Percentiles rank a stretch among this genome's conserved stretches.
These are phyloP conservation scores for Gisinianus flammeolus DNA, from an alignment of 2,888 invertebrate species.

Conservation along the genomic window DNA sequence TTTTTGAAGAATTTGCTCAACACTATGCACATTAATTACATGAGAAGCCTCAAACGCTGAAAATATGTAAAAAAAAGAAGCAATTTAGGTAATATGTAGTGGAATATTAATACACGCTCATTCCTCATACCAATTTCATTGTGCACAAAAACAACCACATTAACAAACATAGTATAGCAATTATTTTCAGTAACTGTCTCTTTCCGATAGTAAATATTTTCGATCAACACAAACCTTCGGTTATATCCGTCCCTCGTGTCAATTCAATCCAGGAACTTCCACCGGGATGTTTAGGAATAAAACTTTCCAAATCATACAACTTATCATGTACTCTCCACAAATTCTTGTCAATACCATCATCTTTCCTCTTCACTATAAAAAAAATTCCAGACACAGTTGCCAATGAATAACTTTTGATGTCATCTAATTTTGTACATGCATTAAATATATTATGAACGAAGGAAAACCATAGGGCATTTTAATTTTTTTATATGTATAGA, in stretches of 20 bases:
- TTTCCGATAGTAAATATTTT: no score
- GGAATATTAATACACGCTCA: no score
- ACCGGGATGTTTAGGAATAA: constrained; percentile 82
- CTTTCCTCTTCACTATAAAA: constrained; percentile 66
- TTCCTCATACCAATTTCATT: no score
- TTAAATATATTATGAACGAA: neutral
- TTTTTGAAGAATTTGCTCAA: constrained; percentile 54
- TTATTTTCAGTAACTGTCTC: no score
- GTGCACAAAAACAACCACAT: no score
- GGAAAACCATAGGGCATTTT: no score
- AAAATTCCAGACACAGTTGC: neutral
- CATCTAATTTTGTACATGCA: neutral
- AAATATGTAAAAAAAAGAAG: no score
- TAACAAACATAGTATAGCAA: no score
- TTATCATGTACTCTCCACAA: constrained; percentile 77
- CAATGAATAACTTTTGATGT: neutral
- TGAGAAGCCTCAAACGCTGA: constrained; percentile 62
- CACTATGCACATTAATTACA: constrained; percentile 47
- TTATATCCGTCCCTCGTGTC: constrained; percentile 61
- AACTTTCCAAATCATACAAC: constrained; percentile 83
- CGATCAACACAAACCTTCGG: no score
- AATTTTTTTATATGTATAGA: no score
- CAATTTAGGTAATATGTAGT: no score
- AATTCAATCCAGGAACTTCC: constrained; percentile 74
- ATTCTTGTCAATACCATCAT: constrained; percentile 76